These are phyloP conservation scores for Pangasius mekongensis DNA, from an alignment of 2,797 vertebrate genomes.

Conservation along the genomic window DNA sequence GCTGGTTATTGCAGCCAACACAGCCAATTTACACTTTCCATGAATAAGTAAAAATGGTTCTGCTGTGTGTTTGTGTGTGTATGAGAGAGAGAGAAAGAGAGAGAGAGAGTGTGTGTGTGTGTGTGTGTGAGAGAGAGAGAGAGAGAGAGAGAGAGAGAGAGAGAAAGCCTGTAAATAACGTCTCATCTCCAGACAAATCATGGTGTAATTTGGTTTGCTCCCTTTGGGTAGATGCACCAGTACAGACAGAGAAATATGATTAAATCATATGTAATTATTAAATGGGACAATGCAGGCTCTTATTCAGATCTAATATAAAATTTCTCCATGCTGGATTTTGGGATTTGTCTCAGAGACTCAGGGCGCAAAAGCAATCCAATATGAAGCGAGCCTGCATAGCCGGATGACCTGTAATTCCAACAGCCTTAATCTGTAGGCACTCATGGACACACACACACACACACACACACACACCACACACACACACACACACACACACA, in stretches of 20 bases:
- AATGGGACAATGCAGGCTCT: constrained; percentile 35
- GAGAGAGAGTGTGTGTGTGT: not conserved
- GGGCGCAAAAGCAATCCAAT: constrained; percentile 3
- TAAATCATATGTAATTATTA: constrained; percentile 57
- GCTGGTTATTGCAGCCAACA: constrained; percentile 36
- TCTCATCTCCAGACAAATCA: constrained; percentile 39
- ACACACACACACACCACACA: not conserved
- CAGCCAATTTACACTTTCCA: constrained; percentile 39
- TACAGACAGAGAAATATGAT: constrained; percentile 49
- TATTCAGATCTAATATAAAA: constrained; percentile 48
- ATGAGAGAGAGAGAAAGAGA: not conserved
- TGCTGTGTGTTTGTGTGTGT: not conserved
- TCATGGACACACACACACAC: constrained; percentile 17
- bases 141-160: constrained; percentile 1
- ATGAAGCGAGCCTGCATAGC: constrained; percentile 31
- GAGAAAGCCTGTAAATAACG: constrained; percentile 51
- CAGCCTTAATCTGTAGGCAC: constrained; percentile 20
- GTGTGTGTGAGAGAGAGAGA: constrained; percentile 4
- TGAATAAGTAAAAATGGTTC: constrained; percentile 38
- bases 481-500: constrained; percentile 1
- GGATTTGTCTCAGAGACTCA: constrained; percentile 8
- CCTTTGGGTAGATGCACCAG: constrained; percentile 41
- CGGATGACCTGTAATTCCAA: constrained; percentile 36
- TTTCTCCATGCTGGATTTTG: constrained; percentile 17
- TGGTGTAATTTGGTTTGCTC: constrained; percentile 53